Percentiles rank a stretch among this genome's conserved stretches.
Conservation (phyloP, 1,140 invertebrate species). For the Fopius arisanus region DNA sequence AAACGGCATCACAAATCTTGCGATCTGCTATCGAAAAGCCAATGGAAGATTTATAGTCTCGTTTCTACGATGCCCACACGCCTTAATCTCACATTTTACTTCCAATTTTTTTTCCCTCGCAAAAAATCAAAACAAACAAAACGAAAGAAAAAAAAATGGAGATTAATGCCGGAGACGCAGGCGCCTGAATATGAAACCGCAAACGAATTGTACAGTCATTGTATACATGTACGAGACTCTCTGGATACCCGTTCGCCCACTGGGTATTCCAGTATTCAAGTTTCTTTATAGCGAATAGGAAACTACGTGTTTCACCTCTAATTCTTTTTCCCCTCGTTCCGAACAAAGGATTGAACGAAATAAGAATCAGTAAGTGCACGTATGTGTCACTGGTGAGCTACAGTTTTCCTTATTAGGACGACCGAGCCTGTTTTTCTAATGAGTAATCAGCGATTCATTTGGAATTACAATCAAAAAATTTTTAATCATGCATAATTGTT, state of each 20-base stretch:
- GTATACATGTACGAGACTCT: not conserved
- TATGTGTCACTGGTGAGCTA: constrained; percentile 20
- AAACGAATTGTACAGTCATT: not conserved
- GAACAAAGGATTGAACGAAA: not conserved
- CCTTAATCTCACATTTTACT: not conserved
- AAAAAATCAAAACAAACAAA: not conserved
- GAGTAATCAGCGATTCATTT: constrained; percentile 4
- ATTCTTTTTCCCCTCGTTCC: not conserved
- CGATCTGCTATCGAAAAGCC: not conserved
- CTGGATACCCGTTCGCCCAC: constrained; percentile 25
- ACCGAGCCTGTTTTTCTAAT: not conserved
- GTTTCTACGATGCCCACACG: not conserved
- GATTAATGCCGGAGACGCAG: not conserved
- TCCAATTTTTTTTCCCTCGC: not conserved
- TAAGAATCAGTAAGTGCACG: not conserved
- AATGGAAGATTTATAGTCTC: not conserved
- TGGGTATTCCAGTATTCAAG: constrained; percentile 2
- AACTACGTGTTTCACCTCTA: not conserved
- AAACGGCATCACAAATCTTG: not conserved
- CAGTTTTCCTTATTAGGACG: constrained; percentile 20
- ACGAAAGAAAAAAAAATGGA: not conserved
- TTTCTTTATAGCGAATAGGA: not conserved
- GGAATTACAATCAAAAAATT: not conserved
- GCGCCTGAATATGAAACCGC: not conserved
- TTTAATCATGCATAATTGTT: no score